These are phyloP conservation scores for Stichodactyla helianthus DNA, from an alignment of 64 coral and sea anemone species.

Conservation along the genomic window DNA sequence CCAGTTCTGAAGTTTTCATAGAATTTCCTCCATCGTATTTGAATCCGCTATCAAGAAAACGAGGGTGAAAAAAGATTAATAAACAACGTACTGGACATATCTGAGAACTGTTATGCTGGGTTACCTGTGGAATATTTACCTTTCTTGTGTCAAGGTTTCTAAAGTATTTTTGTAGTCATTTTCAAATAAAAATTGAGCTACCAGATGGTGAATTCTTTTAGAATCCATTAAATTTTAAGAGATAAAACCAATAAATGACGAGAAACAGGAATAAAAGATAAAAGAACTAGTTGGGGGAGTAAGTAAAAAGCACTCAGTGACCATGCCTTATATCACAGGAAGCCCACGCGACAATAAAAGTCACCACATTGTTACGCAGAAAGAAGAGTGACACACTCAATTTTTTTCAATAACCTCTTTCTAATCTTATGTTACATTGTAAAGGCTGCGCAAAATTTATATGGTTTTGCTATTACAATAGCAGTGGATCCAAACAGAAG, in stretches of 20 bases:
- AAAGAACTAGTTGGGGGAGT: background rate
- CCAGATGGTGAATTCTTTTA: background rate
- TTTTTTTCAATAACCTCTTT: too few relatives aligned
- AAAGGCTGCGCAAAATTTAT: too few relatives aligned
- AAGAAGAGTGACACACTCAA: too few relatives aligned
- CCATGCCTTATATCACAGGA: too few relatives aligned
- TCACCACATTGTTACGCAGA: too few relatives aligned
- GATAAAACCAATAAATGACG: background rate
- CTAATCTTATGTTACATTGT: too few relatives aligned
- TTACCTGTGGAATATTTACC: background rate
- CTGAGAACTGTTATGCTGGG: background rate
- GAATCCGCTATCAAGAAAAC: conserved; percentile 10
- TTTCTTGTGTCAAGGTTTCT: background rate
- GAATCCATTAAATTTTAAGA: background rate
- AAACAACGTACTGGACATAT: background rate
- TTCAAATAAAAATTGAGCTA: conserved; percentile 25
- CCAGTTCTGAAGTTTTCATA: conserved; percentile 8
- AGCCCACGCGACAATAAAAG: too few relatives aligned
- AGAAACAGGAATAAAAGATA: background rate
- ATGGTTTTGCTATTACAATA: too few relatives aligned
- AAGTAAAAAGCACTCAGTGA: background rate
- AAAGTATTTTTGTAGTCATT: conserved; percentile 3
- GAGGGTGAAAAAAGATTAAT: background rate
- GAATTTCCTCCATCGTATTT: background rate
- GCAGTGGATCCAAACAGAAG: too few relatives aligned